Evolutionary conservation across 2,113 vertebrate species (phyloP), one percentile per base, ranked within the genome.

Genomic region (Eleginops maclovinus): DNA sequence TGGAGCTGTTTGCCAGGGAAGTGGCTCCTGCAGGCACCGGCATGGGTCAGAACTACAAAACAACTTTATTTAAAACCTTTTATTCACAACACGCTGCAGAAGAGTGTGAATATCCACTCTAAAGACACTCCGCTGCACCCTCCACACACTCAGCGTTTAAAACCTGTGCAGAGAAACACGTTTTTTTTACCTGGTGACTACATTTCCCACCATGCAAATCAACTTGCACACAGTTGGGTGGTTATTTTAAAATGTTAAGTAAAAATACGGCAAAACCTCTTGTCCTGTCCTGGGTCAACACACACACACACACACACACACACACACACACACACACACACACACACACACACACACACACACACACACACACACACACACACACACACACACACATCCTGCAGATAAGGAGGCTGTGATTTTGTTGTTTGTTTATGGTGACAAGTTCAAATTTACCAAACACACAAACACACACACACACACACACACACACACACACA

Each of bases 1-100:
- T 97, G 58, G 95, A 97, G 70, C 44, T 96, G n/a, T 97, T 97
- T 77, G 89, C 95, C 66, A 96, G 91, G 78, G 96, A 97, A 77
- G 82, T 97, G 41, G 95, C 94, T 68, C 83, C 96, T 67, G 96
- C 96, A 5, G 96, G 95, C 65, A 97, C 95, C 13, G 95, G 96
- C 91, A 97, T 97, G 96, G 95, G 95, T 97, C 94, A 6, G 80
- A 53, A 4, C 4, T 7, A 47, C 61, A 15, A 36, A 13, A 3
- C 6, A 10, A 11, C 4, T 15, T 22, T 6, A 9, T n/a, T 21
- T 31, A 2, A 11, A 36, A 9, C 55, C 16, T 13, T 4, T 19
- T 1, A 7, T 24, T 19, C 59, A 15, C 15, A 59, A 16, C 46
- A 53, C 66, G 60, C 49, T 10, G 50, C 0, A 19, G 6, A 5